phyloP scores from a whole-genome alignment of 2,113 vertebrate species.

The Hippopotamus amphibius region DNA sequence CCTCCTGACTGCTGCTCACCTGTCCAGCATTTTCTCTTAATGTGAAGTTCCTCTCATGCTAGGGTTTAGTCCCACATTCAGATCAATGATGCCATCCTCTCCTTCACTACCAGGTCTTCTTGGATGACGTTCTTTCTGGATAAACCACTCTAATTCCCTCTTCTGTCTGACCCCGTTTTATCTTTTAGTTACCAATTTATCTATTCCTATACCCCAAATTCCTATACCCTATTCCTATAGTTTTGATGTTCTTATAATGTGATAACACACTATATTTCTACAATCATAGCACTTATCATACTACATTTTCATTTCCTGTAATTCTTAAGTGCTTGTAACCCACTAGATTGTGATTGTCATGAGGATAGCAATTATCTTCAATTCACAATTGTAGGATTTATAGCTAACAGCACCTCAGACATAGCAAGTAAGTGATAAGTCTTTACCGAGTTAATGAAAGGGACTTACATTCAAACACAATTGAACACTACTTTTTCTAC shows the following conservation, averaged over 20 bases:
- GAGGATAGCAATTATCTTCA: background rate
- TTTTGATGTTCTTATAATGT: background rate
- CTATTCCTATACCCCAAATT: background rate
- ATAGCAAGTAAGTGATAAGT: background rate
- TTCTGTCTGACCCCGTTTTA: background rate
- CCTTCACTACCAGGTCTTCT: background rate
- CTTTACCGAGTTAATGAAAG: slow-evolving; percentile 20
- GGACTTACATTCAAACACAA: background rate
- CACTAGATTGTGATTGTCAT: background rate
- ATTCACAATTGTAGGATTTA: background rate
- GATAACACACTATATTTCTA: background rate
- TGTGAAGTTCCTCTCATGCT: background rate
- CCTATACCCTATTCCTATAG: too few relatives aligned
- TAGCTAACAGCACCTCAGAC: background rate
- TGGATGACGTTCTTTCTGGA: background rate
- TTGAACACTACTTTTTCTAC: background rate
- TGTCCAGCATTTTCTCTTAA: background rate
- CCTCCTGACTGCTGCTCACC: background rate
- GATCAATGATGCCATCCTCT: background rate
- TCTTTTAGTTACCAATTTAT: background rate
- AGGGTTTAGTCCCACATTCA: background rate
- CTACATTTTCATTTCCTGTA: background rate
- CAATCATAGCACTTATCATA: background rate
- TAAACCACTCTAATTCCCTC: background rate
- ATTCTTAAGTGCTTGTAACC: background rate